These are phyloP conservation scores for Gymnocephalus cernua DNA, from an alignment of 2,113 vertebrate genomes.

Conservation along the genomic window DNA sequence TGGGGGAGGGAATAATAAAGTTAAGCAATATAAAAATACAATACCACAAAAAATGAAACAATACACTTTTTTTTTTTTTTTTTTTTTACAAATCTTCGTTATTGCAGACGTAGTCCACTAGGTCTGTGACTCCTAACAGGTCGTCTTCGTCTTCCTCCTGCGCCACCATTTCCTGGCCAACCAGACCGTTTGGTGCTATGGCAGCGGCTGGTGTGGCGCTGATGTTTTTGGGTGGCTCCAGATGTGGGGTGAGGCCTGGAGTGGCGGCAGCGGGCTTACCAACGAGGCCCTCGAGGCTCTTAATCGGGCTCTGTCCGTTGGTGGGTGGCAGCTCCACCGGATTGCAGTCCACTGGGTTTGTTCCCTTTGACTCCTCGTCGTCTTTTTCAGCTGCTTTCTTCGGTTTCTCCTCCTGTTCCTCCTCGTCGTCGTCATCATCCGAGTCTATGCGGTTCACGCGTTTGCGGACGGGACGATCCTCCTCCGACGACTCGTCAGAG, in stretches of 20 bases:
- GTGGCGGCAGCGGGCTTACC: slow-evolving; percentile 22
- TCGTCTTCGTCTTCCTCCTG: slow-evolving; percentile 97
- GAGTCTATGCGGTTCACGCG: slow-evolving; percentile 94
- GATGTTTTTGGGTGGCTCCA: slow-evolving; percentile 87
- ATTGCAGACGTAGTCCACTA: slow-evolving; percentile 99
- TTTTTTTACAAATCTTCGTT: slow-evolving; percentile 96
- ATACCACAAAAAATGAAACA: slow-evolving; percentile 68
- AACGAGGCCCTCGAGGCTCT: slow-evolving; percentile 84
- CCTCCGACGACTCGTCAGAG: slow-evolving; percentile 73
- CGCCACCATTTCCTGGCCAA: slow-evolving; percentile 85
- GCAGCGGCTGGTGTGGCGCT: slow-evolving; percentile 70
- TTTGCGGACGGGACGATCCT: slow-evolving; percentile 91
- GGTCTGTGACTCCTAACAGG: slow-evolving; percentile 98
- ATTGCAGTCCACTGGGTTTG: slow-evolving; percentile 89
- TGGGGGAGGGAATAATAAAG: slow-evolving; percentile 68
- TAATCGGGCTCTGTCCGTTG: slow-evolving; percentile 92
- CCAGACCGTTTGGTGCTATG: slow-evolving; percentile 88
- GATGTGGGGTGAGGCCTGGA: slow-evolving; percentile 32
- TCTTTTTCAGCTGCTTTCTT: slow-evolving; percentile 75
- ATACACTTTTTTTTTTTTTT: slow-evolving; percentile 37
- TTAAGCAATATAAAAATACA: slow-evolving; percentile 84
- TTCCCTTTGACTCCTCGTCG: slow-evolving; percentile 90
- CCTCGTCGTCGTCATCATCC: slow-evolving; percentile 79
- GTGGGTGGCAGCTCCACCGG: slow-evolving; percentile 89
- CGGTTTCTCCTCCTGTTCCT: slow-evolving; percentile 78